Base-by-base conservation (phyloP, 2,888 invertebrate genomes). In the Unio delphinus region DNA sequence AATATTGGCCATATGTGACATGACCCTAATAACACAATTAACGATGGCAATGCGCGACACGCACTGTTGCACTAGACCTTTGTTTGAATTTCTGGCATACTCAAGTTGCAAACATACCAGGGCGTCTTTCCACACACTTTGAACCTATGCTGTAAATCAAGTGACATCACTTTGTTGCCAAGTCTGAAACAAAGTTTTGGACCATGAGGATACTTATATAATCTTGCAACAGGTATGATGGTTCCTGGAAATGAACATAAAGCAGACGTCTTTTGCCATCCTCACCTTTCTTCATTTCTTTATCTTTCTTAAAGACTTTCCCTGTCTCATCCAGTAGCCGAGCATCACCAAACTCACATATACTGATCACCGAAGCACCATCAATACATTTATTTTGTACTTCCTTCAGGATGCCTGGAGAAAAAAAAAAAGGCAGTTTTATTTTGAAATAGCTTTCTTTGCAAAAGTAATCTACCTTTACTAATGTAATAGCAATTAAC, bases 281-380 rank as follows among this genome's bases (percentile, higher is more conserved):
- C 55, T 61, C 82, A 92, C 98, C 98, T 92, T 99, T 99, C 90
- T 97, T 98, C 85, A 98, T 93, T 81, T 98, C 97, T 89, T 99
- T 99, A 89, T 99, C 98, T 89, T 98, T 99, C 92, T 99, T 99
- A 92, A 97, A 99, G 76, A 98, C 96, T 92, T 97, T 98, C 80
- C 94, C 94, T 60, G 98, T 98, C 91, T 98, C 98, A 81, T 99
- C 98, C 64, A 93, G 87, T 74, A 99, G 91, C 78, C 95, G 92
- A 87, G 93, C 93, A 91, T 99, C 99, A 64, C 98, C 98, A 90
- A 93, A 94, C 90, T 95, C 95, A 91, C 99, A 99, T 80, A 98
- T 93, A 87, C 95, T 95, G 86, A 95, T 93, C 11, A 96, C 96
- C 67, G 96, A 96, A 73, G 95, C 95, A 80, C 95, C 97, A 74